phyloP scores from a whole-genome alignment of 2,797 vertebrate species.

The Mionectes olivaceus region DNA sequence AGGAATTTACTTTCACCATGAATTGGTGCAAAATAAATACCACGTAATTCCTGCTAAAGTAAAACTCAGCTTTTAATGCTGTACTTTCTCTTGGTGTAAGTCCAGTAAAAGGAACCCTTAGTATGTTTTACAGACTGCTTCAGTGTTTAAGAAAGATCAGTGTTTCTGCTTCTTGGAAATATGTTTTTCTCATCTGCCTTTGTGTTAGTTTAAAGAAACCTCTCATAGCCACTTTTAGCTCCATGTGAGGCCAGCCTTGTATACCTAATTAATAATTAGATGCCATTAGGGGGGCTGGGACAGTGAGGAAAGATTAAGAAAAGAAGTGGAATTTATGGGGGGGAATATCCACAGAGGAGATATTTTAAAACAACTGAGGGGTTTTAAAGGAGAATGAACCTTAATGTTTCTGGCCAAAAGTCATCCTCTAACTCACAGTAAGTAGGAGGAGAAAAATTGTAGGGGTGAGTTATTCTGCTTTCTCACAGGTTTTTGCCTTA shows the following conservation, averaged over 20 bases:
- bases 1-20: slow-evolving; percentile 9
- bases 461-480: background rate
- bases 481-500: background rate
- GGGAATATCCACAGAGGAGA: background rate
- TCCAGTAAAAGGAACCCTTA: background rate
- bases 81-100: background rate
- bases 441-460: background rate
- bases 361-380: background rate
- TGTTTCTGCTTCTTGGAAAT: background rate
- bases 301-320: background rate
- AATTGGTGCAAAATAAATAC: background rate
- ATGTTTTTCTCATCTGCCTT: background rate
- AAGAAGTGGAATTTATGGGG: background rate
- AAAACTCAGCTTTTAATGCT: background rate
- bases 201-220: background rate
- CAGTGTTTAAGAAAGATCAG: background rate
- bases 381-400: background rate
- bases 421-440: background rate
- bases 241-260: background rate
- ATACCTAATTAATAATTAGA: background rate
- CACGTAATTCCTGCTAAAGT: background rate
- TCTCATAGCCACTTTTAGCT: background rate
- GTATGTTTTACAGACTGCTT: background rate
- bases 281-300: background rate
- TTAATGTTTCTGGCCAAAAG: background rate